phyloP scores from a whole-genome alignment of 2,797 vertebrate species.

The Lutjanus argentimaculatus region DNA sequence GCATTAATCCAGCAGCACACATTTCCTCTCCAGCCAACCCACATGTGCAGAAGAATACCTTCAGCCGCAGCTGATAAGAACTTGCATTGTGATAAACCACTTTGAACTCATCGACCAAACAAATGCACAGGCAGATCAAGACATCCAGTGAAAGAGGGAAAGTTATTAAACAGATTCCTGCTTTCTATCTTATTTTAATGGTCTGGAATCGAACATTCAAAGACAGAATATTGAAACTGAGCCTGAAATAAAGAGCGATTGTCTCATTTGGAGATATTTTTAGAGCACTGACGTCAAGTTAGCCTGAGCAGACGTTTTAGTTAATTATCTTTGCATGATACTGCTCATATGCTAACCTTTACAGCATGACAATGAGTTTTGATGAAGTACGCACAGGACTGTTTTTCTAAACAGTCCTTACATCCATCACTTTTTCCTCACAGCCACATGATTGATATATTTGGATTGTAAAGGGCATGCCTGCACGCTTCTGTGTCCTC shows the following conservation, averaged over 20 bases:
- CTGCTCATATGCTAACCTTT: not conserved
- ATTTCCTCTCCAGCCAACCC: not conserved
- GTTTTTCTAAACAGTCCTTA: slow-evolving; percentile 7
- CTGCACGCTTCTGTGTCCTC: not conserved
- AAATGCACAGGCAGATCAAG: slow-evolving; percentile 13
- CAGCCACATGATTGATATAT: slow-evolving; percentile 20
- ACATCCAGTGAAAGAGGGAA: not conserved
- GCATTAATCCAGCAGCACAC: slow-evolving; percentile 14
- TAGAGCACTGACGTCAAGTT: slow-evolving; percentile 33
- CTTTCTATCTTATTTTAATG: slow-evolving; percentile 18
- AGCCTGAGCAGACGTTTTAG: slow-evolving; percentile 20
- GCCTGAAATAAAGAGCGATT: slow-evolving; percentile 26
- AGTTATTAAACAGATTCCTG: slow-evolving; percentile 28
- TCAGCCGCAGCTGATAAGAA: slow-evolving; percentile 24
- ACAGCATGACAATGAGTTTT: slow-evolving; percentile 27
- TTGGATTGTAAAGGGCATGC: not conserved
- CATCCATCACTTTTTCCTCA: slow-evolving; percentile 37
- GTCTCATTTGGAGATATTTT: slow-evolving; percentile 46
- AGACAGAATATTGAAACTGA: slow-evolving; percentile 34
- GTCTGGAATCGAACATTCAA: slow-evolving; percentile 14
- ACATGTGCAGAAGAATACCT: slow-evolving; percentile 33
- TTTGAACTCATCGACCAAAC: slow-evolving; percentile 34
- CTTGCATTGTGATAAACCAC: slow-evolving; percentile 33
- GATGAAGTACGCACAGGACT: slow-evolving; percentile 2
- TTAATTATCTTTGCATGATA: slow-evolving; percentile 20